These are phyloP conservation scores for Menura novaehollandiae DNA, from an alignment of 2,113 vertebrate species.

Conservation along the genomic window DNA sequence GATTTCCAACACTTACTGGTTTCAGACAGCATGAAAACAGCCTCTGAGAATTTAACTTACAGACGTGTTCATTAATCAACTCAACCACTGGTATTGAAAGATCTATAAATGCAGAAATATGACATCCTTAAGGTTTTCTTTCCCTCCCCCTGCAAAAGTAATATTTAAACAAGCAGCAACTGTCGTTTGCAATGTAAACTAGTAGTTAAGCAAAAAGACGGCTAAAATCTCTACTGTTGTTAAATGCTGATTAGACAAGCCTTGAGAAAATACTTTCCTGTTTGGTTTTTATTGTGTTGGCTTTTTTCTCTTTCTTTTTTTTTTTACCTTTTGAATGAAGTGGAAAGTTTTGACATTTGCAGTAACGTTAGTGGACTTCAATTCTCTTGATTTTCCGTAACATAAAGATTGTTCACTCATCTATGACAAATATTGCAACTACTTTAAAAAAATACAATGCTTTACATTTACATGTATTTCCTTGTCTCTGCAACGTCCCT, in stretches of 20 bases:
- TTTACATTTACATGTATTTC: not conserved
- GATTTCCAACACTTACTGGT: not conserved
- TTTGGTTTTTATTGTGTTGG: not conserved
- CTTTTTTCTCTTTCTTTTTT: rapidly evolving
- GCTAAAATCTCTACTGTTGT: not conserved
- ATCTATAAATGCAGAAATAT: not conserved
- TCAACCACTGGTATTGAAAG: not conserved
- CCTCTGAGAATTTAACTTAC: not conserved
- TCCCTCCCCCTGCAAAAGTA: not conserved
- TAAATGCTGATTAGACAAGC: not conserved
- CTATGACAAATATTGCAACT: not conserved
- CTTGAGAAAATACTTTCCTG: not conserved
- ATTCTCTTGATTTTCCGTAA: not conserved
- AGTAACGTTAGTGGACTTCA: not conserved
- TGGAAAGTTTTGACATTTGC: not conserved
- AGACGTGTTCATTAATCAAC: not conserved
- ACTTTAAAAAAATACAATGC: not conserved
- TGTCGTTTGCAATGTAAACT: not conserved
- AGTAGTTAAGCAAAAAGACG: not conserved
- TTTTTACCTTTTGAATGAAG: not conserved
- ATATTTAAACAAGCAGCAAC: not conserved
- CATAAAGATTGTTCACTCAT: not conserved
- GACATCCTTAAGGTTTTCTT: not conserved
- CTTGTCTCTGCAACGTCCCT: not conserved
- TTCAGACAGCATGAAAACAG: not conserved